These are phyloP conservation scores for Dicyrtomina minuta DNA, from an alignment of 2,888 invertebrate species.

Conservation along the genomic window DNA sequence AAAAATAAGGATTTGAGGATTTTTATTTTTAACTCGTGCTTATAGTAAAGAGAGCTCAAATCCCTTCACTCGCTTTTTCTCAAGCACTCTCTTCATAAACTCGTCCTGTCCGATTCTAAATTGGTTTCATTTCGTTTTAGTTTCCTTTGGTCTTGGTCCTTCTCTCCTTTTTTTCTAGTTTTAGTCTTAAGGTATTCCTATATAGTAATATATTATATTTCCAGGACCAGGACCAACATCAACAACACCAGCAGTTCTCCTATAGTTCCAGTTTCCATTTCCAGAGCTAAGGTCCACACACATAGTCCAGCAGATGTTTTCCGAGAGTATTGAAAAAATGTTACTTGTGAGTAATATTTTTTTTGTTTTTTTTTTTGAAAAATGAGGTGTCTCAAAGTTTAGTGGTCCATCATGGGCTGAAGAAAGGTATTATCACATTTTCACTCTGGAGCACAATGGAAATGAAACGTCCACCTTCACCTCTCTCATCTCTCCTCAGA, in stretches of 20 bases:
- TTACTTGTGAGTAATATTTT: conserved; percentile 10
- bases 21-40: not conserved
- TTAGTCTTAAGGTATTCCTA: no score
- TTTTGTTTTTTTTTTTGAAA: conserved; percentile 25
- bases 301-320: no score
- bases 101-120: conserved; percentile 1
- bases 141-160: not conserved
- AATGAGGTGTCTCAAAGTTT: conserved; percentile 19
- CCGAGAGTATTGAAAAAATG: not conserved
- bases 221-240: not conserved
- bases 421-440: no score
- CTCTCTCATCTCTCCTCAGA: no score
- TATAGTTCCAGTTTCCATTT: not conserved
- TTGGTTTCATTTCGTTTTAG: not conserved
- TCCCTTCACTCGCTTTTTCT: conserved; percentile 7
- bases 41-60: no score
- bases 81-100: not conserved
- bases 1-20: not conserved
- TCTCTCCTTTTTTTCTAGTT: not conserved
- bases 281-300: no score
- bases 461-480: no score
- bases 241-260: not conserved
- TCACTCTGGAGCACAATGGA: no score
- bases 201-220: no score
- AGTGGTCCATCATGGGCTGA: no score